A percentile compares a stretch with the other conserved stretches of the same genome.
phyloP scores from a whole-genome alignment of 2,797 vertebrate genomes.

The Melanotaenia trifasciata region DNA sequence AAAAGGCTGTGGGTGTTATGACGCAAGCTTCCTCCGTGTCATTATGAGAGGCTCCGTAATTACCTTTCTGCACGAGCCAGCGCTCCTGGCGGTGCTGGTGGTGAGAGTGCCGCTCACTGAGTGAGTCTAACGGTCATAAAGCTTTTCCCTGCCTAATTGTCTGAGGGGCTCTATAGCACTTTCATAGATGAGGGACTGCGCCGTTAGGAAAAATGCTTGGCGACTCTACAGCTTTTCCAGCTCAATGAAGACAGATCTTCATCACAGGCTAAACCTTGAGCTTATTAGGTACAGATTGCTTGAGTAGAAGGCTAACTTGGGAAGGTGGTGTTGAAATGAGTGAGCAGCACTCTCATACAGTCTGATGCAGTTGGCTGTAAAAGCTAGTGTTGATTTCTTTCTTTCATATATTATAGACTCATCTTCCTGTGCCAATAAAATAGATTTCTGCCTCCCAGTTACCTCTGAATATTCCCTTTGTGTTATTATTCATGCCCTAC shows the following conservation, averaged over 20 bases:
- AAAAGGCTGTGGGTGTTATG: constrained; percentile 85
- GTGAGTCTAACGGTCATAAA: constrained; percentile 84
- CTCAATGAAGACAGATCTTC: constrained; percentile 81
- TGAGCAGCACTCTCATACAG: constrained; percentile 29
- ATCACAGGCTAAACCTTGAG: constrained; percentile 70
- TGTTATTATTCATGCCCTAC: constrained; percentile 62
- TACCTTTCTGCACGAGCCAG: constrained; percentile 85
- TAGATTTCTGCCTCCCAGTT: constrained; percentile 35
- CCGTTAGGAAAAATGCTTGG: constrained; percentile 75
- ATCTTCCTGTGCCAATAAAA: constrained; percentile 49
- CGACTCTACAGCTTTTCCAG: constrained; percentile 75
- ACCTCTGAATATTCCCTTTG: constrained; percentile 59
- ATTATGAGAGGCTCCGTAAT: constrained; percentile 85
- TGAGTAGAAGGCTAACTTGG: constrained; percentile 70
- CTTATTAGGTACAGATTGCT: constrained; percentile 76
- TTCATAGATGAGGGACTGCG: constrained; percentile 81
- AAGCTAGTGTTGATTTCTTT: constrained; percentile 39
- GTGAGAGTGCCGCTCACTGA: constrained; percentile 72
- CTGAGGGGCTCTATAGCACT: constrained; percentile 83
- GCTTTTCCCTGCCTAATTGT: constrained; percentile 85
- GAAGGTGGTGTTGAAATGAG: constrained; percentile 52
- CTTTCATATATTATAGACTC: constrained; percentile 30
- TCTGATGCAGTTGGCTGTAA: constrained; percentile 26
- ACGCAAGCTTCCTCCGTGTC: constrained; percentile 84
- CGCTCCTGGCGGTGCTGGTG: constrained; percentile 81